These are phyloP conservation scores for Neodiprion pinetum DNA, from an alignment of 1,140 invertebrate genomes.

Conservation along the genomic window DNA sequence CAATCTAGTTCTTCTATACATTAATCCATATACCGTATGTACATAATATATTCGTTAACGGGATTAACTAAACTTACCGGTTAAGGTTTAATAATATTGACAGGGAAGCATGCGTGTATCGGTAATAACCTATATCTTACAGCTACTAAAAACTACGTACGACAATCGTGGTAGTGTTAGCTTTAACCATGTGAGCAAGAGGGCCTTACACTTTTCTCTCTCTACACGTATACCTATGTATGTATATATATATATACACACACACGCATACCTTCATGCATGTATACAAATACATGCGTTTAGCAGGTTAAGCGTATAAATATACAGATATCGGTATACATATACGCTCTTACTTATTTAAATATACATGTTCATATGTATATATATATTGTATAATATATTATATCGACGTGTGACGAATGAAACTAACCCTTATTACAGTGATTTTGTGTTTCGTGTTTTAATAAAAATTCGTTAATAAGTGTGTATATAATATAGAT, in stretches of 20 bases:
- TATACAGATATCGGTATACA: neutral
- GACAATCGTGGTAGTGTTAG: neutral
- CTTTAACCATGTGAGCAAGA: too few species aligned
- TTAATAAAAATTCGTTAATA: slow-evolving; percentile 1
- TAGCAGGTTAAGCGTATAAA: neutral
- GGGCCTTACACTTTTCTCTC: too few species aligned
- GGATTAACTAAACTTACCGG: too few species aligned
- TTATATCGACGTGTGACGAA: neutral
- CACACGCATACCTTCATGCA: too few species aligned
- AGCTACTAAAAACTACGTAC: neutral
- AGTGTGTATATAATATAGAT: neutral
- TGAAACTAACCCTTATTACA: neutral
- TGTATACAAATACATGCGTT: too few species aligned
- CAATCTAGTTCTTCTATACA: too few species aligned
- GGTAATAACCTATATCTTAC: neutral
- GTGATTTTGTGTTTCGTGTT: neutral
- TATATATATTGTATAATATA: neutral
- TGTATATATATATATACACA: too few species aligned
- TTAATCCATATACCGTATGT: too few species aligned
- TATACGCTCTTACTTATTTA: neutral
- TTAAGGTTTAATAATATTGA: neutral
- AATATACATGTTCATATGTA: neutral
- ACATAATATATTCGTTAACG: too few species aligned
- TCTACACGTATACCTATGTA: too few species aligned
- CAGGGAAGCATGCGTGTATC: slow-evolving; percentile 1